Evolutionary conservation across 2,797 vertebrate genomes (phyloP), one percentile per base, ranked within the genome.

Genomic region (Phataginus tetradactyla): DNA sequence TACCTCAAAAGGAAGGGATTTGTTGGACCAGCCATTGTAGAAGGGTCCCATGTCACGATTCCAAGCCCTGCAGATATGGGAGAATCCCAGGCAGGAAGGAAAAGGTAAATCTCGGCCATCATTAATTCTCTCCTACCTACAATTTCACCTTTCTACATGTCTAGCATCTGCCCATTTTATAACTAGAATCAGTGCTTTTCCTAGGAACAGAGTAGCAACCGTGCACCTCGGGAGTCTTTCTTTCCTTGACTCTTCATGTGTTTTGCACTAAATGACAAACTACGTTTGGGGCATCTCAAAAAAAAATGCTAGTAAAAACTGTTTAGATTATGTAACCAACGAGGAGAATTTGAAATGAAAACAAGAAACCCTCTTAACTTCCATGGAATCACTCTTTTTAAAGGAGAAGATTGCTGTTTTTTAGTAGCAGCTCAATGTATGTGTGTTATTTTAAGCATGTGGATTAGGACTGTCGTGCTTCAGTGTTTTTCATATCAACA

Each of bases 331-430:
- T 92, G 1, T 77, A 94, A 92, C 61, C 34, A 90, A 23, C 69
- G 95, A 95, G 51, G 32, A 32, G 23, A 90, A 92, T 77, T 92
- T 72, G 55, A 90, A 93, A 94, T 88, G 42, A 90, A 95, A 79
- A 72, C 34, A 94, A 94, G 49, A 90, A 94, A 72, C 34, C 39
- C 71, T 66, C 63, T 39, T 78, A 83, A 81, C 57, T 83, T 81
- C 66, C 27, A 39, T 39, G 21, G 39, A 61, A 27, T 86, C 55
- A 49, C 9, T 84, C 12, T 90, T 92, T 71, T 86, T 87, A 57
- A 63, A 85, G 51, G 37, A 49, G 85, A 83, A 64, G 21, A 53
- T 21, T 42, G 8, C 57, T 45, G 45, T 45, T 45, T 45, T 45
- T 45, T 45, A 45, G 27, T 25, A 77, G 21, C 32, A 89, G 6